Percentiles rank a stretch among this genome's conserved stretches.
These are phyloP conservation scores for Amiota mariae DNA, from an alignment of 2,888 invertebrate species.

Conservation along the genomic window DNA sequence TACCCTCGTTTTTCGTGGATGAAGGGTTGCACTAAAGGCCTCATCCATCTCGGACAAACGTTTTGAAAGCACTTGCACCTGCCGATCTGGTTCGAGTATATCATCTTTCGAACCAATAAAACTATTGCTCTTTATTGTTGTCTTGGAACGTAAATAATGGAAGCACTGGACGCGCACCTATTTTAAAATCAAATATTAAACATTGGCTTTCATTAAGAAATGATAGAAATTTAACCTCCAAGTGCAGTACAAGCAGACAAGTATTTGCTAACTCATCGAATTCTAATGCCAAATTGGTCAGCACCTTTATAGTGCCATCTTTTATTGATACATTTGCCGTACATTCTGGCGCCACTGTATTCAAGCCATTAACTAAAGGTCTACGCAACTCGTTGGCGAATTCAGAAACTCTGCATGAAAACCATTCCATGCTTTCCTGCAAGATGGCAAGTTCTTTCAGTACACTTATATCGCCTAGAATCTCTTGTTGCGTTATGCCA, in stretches of 20 bases:
- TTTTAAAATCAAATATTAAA: conserved; percentile 50
- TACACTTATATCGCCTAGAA: conserved; percentile 87
- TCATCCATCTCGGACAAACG: conserved; percentile 86
- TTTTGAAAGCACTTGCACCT: conserved; percentile 84
- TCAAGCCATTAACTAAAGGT: conserved; percentile 73
- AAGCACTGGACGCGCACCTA: conserved; percentile 94
- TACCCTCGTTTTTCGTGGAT: conserved; percentile 85
- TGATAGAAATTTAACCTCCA: conserved; percentile 80
- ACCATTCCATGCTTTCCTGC: conserved; percentile 95
- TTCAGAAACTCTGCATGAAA: conserved; percentile 79
- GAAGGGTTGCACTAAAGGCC: conserved; percentile 82
- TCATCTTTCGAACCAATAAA: conserved; percentile 77
- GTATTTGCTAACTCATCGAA: conserved; percentile 93
- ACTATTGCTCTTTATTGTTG: conserved; percentile 64
- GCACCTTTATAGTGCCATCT: conserved; percentile 78
- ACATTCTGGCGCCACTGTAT: conserved; percentile 63
- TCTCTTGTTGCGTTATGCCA: conserved; percentile 87
- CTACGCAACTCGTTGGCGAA: conserved; percentile 77
- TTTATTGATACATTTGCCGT: conserved; percentile 73
- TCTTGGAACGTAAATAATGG: conserved; percentile 84
- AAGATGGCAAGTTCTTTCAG: conserved; percentile 89
- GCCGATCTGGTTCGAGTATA: conserved; percentile 84
- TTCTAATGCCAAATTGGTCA: conserved; percentile 82
- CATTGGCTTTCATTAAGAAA: neutral
- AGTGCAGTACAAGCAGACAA: conserved; percentile 91